Conservation (phyloP, 2,113 vertebrate species). For the Callopanchax toddi region DNA sequence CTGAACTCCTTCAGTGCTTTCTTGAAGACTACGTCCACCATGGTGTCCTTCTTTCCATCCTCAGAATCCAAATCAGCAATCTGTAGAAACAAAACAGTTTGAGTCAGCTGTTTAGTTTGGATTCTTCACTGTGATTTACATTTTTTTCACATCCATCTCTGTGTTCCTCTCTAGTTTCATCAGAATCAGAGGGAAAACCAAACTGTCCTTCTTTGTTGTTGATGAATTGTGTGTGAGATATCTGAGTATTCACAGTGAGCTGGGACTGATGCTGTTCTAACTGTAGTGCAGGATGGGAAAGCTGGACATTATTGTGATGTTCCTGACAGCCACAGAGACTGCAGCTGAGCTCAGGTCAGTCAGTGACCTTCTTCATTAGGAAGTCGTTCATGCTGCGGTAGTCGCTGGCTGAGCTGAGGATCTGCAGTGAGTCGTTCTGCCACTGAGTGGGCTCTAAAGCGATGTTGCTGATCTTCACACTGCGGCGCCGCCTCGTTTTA, state of each 20-base stretch:
- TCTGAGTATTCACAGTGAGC: too few species aligned
- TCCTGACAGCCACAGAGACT: too few species aligned
- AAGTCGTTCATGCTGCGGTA: slow-evolving; percentile 98
- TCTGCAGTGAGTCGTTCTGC: slow-evolving; percentile 92
- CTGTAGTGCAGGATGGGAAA: too few species aligned
- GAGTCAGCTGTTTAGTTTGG: not conserved
- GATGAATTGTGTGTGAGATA: too few species aligned
- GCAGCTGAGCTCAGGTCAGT: too few species aligned
- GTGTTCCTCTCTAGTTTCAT: too few species aligned
- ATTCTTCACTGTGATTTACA: not conserved
- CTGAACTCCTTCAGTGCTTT: slow-evolving; percentile 97
- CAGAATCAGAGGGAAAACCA: too few species aligned
- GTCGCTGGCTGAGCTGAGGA: slow-evolving; percentile 89
- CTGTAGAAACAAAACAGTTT: slow-evolving; percentile 64
- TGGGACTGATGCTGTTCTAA: too few species aligned
- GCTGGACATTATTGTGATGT: too few species aligned
- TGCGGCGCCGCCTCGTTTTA: slow-evolving; percentile 89
- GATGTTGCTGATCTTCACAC: slow-evolving; percentile 91
- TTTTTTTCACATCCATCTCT: too few species aligned
- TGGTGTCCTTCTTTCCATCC: slow-evolving; percentile 95
- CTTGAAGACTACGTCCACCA: slow-evolving; percentile 98
- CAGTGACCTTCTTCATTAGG: slow-evolving; percentile 96
- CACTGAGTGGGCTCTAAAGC: slow-evolving; percentile 89
- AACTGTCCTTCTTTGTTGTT: too few species aligned
- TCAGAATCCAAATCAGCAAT: slow-evolving; percentile 93